Conservation (phyloP, 2,888 invertebrate species). For the Toxonevra muliebris region DNA sequence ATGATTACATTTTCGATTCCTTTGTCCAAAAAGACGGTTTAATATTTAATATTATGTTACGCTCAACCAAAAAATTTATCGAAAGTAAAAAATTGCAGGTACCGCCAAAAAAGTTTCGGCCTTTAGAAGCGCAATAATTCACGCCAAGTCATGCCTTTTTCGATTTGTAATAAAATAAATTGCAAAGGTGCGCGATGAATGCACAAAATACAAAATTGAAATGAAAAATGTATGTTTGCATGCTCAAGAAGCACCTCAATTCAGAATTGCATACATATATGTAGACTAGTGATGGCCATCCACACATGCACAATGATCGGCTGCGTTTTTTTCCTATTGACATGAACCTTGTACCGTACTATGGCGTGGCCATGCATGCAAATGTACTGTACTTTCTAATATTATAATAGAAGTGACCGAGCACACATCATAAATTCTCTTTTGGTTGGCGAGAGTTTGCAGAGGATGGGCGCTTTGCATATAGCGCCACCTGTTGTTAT, state of each 20-base stretch:
- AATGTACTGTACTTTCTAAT: background rate
- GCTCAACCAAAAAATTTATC: too few relatives aligned
- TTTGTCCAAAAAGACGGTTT: too few relatives aligned
- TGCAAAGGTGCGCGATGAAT: constrained; percentile 12
- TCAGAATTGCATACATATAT: background rate
- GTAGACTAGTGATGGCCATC: too few relatives aligned
- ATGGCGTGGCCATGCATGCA: background rate
- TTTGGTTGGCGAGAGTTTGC: background rate
- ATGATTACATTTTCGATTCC: too few relatives aligned
- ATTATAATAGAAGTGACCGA: background rate
- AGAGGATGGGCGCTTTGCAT: constrained; percentile 34
- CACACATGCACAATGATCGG: too few relatives aligned
- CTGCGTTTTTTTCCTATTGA: background rate
- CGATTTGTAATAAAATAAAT: constrained; percentile 20
- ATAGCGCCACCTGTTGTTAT: constrained; percentile 50
- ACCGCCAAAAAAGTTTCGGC: background rate
- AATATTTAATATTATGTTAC: too few relatives aligned
- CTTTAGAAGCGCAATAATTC: constrained; percentile 4
- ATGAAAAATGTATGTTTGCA: background rate
- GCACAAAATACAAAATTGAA: background rate
- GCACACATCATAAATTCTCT: background rate
- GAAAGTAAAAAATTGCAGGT: too few relatives aligned
- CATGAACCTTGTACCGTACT: too few relatives aligned
- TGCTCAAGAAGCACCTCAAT: too few relatives aligned
- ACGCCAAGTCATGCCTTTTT: constrained; percentile 4